These are phyloP conservation scores for Propsilocerus akamusi DNA, from an alignment of 1,140 invertebrate genomes.

Conservation along the genomic window DNA sequence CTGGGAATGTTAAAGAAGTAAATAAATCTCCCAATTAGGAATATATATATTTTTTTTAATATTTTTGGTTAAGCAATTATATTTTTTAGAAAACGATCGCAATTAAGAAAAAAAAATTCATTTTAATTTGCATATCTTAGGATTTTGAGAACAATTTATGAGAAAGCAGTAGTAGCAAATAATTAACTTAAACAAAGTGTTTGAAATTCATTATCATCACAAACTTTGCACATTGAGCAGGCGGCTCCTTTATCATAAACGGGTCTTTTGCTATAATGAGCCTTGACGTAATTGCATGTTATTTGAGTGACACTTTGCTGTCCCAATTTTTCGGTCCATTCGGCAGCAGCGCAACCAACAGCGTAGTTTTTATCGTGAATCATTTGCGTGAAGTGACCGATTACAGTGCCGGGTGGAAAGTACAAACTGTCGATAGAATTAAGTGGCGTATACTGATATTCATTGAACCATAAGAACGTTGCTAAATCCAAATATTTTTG, in stretches of 20 bases:
- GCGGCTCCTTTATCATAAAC: neutral
- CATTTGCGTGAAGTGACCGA: neutral
- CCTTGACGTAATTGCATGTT: neutral
- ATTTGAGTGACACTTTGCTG: neutral
- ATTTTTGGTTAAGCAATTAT: no score
- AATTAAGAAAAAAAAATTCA: no score
- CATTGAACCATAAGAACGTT: neutral
- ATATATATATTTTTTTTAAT: no score
- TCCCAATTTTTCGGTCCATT: no score
- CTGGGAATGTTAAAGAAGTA: no score
- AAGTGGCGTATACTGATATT: neutral
- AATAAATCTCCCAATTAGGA: no score
- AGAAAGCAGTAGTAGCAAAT: no score
- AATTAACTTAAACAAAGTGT: no score
- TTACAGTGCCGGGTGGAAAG: neutral
- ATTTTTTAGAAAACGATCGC: no score
- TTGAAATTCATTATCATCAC: neutral
- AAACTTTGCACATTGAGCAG: neutral
- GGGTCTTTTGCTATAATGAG: neutral
- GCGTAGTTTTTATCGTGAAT: neutral
- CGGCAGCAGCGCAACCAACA: neutral
- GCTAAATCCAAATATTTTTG: neutral
- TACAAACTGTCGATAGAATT: neutral
- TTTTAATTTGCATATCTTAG: no score
- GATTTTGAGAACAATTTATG: no score